Evolutionary conservation across 2,797 vertebrate species (phyloP).

Genomic region (Rhyacichthys aspro): DNA sequence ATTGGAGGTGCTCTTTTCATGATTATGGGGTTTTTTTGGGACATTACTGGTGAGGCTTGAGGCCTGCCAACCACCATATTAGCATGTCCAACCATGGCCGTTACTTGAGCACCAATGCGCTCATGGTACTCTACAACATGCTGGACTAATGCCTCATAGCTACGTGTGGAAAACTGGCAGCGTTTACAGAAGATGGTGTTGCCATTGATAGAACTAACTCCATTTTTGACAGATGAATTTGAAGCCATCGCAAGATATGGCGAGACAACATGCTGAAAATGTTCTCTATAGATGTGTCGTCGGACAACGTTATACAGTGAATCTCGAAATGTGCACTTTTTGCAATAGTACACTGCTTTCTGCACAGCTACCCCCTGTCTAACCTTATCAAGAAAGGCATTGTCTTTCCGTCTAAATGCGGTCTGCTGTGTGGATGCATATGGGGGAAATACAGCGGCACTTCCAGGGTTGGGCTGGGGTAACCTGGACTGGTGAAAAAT

Average conservation of each 20-base stretch:
- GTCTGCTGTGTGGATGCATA: constrained; percentile 65
- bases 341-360: constrained; percentile 98
- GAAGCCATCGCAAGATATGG: constrained; percentile 92
- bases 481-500: constrained; percentile 93
- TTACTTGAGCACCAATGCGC: constrained; percentile 96
- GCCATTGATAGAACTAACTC: constrained; percentile 79
- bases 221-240: constrained; percentile 86
- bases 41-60: constrained; percentile 80
- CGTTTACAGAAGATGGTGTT: constrained; percentile 94
- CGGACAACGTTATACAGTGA: constrained; percentile 96
- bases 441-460: constrained; percentile 49
- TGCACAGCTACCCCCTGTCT: constrained; percentile 88
- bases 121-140: constrained; percentile 98
- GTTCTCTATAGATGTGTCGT: constrained; percentile 99
- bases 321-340: constrained; percentile 97
- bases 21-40: constrained; percentile 83
- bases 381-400: constrained; percentile 85
- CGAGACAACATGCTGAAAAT: constrained; percentile 96
- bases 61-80: constrained; percentile 88
- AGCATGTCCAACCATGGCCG: constrained; percentile 97
- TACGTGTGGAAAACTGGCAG: constrained; percentile 96
- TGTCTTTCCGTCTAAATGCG: constrained; percentile 84
- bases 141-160: constrained; percentile 95
- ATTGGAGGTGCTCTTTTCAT: constrained; percentile 80
- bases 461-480: constrained; percentile 73